Percentiles rank a stretch among this genome's conserved stretches.
Conservation (phyloP, 23 tunicate species). For the Styela plicata region DNA sequence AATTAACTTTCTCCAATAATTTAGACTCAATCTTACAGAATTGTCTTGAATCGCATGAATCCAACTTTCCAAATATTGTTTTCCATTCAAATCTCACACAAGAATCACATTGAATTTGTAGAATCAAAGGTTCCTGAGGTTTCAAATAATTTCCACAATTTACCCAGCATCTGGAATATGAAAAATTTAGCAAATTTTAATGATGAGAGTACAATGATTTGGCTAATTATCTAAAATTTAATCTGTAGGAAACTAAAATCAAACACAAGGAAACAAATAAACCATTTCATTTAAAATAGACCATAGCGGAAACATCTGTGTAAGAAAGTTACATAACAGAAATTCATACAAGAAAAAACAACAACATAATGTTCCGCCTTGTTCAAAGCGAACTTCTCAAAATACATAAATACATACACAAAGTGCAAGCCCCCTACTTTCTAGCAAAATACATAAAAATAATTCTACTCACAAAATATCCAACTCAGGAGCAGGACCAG, state of each 20-base stretch:
- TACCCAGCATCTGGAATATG: slow-evolving; percentile 8
- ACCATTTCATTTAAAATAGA: too few relatives aligned
- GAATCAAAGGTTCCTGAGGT: slow-evolving; percentile 20
- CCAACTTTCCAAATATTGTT: slow-evolving; percentile 6
- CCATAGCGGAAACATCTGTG: too few relatives aligned
- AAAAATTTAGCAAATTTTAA: not conserved
- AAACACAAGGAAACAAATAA: too few relatives aligned
- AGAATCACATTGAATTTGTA: slow-evolving; percentile 9
- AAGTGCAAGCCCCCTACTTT: not conserved
- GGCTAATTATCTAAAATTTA: too few relatives aligned
- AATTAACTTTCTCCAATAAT: not conserved
- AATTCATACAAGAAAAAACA: too few relatives aligned
- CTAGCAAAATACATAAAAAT: not conserved
- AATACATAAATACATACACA: too few relatives aligned
- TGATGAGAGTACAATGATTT: too few relatives aligned
- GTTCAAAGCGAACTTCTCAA: too few relatives aligned
- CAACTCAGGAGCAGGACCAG: not conserved
- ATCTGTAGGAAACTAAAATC: not conserved
- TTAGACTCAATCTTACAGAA: not conserved
- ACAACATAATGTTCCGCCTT: too few relatives aligned
- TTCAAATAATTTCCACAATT: not conserved
- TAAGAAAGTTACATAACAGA: too few relatives aligned
- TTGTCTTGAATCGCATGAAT: not conserved
- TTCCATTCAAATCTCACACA: slow-evolving; percentile 6
- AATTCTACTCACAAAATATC: not conserved